Percentiles rank a stretch among this genome's conserved stretches.
phyloP scores from a whole-genome alignment of 2,888 invertebrate genomes.

The Cerastoderma edule region DNA sequence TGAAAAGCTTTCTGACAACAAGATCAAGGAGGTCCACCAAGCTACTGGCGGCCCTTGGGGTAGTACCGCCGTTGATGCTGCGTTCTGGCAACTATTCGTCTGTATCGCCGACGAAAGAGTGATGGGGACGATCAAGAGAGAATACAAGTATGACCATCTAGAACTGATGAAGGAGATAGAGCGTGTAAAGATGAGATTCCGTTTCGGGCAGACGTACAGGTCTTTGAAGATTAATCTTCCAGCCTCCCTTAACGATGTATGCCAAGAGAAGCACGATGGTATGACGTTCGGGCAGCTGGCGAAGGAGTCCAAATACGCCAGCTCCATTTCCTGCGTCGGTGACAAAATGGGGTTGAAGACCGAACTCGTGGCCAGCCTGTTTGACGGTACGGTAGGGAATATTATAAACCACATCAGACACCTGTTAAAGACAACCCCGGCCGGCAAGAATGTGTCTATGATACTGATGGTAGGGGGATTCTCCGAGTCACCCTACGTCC shows the following conservation, averaged over 20 bases:
- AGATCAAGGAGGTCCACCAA: conserved; percentile 46
- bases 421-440: not conserved
- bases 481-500: not conserved
- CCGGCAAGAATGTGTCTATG: not conserved
- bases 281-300: not conserved
- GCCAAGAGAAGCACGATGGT: not conserved
- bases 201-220: conserved; percentile 29
- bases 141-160: conserved; percentile 40
- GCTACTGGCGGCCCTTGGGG: conserved; percentile 60
- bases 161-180: conserved; percentile 57
- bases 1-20: conserved; percentile 43
- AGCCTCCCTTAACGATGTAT: not conserved
- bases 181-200: conserved; percentile 43
- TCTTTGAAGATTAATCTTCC: conserved; percentile 27
- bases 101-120: conserved; percentile 42
- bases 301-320: too few species aligned
- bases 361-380: not conserved
- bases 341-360: not conserved
- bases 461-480: not conserved
- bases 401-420: not conserved
- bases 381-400: not conserved
- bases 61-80: conserved; percentile 48
- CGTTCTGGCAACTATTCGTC: conserved; percentile 33
- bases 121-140: conserved; percentile 32
- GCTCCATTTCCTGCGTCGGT: too few species aligned